Base-by-base conservation (phyloP, 2,888 invertebrate genomes). In the Minunthozetes semirufus region DNA sequence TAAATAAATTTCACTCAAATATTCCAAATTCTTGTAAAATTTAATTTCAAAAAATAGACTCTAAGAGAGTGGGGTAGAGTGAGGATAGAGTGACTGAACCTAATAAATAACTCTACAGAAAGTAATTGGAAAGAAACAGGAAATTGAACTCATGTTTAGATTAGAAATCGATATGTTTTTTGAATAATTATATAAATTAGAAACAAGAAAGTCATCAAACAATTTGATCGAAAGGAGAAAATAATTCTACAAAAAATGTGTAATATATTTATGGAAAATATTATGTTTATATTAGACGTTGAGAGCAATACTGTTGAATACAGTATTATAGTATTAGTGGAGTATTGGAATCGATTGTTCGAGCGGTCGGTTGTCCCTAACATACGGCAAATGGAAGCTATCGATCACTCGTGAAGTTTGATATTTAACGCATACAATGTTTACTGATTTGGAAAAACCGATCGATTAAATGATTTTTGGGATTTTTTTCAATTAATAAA, bases 401-500 rank as follows among this genome's bases (percentile, higher is more conserved):
- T 61, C 61, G 61, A 61, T 61, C 61, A 61, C 61, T 61, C 8
- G 8, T 61, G 61, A 27, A 61, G 61, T 61, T n/a, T 61, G 61
- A 61, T 61, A 61, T 61, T 61, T 61, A 61, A 61, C 61, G 61
- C 61, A 29, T 22, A n/a, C 29, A 61, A 61, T 61, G 61, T 61
- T 61, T 33, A 61, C 61, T 27, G 61, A 61, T 29, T 61, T 29
- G 29, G 22, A 61, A 61, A n/a, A 61, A 61, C 13, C 15, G 27
- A 33, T 61, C 61, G 61, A 61, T 61, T 61, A 61, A 61, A 61
- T 33, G 61, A 61, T 61, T 61, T 61, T 33, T 29, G 61, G 27
- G 0, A 1, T n/a, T 61, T 33, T 61, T 27, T 61, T 61, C 61
- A 61, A 61, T 61, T 61, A 59, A 61, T 61, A 61, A 29, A 1